Conservation (phyloP, 2,888 invertebrate genomes). For the Desoria tigrina region DNA sequence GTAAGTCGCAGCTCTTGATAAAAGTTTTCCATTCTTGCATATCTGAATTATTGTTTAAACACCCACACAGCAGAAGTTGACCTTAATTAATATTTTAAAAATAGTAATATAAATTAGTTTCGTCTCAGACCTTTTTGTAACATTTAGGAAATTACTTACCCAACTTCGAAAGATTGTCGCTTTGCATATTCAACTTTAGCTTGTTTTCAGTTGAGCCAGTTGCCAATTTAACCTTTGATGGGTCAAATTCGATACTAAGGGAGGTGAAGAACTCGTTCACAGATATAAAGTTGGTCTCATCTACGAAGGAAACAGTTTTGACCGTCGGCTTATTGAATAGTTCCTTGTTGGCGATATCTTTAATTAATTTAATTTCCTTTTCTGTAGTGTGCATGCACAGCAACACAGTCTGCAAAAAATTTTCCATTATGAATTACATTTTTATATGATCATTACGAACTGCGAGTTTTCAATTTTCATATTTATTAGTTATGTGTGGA, state of each 20-base stretch:
- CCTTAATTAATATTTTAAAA: conserved; percentile 25
- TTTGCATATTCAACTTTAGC: conserved; percentile 38
- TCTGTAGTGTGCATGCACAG: conserved; percentile 56
- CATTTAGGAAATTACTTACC: too few relatives aligned
- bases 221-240: conserved; percentile 37
- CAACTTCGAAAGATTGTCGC: conserved; percentile 33
- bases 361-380: conserved; percentile 57
- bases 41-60: conserved; percentile 44
- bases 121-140: conserved; percentile 1
- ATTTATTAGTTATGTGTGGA: background rate
- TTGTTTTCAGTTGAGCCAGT: conserved; percentile 12
- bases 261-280: conserved; percentile 42
- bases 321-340: conserved; percentile 21
- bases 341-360: conserved; percentile 56
- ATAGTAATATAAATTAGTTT: conserved; percentile 1
- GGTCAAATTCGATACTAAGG: conserved; percentile 46
- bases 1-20: conserved; percentile 37
- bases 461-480: too few relatives aligned
- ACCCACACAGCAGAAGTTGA: conserved; percentile 43
- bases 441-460: background rate
- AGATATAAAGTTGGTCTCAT: conserved; percentile 64
- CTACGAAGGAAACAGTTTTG: conserved; percentile 58
- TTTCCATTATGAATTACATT: background rate
- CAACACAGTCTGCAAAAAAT: conserved; percentile 50
- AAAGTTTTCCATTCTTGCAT: conserved; percentile 44